These are phyloP conservation scores for Arctia plantaginis DNA, from an alignment of 2,888 invertebrate genomes.

Conservation along the genomic window DNA sequence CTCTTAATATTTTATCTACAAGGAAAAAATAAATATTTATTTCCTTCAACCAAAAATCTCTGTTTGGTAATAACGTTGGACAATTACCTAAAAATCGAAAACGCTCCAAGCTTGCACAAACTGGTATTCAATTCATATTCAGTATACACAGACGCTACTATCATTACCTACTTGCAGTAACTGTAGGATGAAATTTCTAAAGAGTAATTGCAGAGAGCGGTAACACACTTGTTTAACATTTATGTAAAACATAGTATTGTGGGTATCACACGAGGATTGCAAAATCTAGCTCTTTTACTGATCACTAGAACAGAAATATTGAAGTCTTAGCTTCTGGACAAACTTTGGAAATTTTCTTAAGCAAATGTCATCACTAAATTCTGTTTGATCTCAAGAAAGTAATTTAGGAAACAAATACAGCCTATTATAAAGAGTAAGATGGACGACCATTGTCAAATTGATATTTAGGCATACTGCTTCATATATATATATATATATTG, in stretches of 20 bases:
- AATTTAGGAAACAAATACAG: too few species aligned
- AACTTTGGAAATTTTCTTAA: too few species aligned
- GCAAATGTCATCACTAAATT: too few species aligned
- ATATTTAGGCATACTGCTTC: too few species aligned
- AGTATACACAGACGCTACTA: background rate
- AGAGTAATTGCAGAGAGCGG: background rate
- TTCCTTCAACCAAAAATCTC: background rate
- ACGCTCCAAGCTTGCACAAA: background rate
- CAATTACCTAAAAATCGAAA: background rate
- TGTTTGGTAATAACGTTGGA: background rate
- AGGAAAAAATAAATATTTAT: slow-evolving; percentile 2
- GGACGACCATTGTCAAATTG: too few species aligned
- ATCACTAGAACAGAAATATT: too few species aligned
- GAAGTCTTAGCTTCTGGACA: too few species aligned
- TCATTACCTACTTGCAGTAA: background rate
- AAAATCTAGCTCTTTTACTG: too few species aligned
- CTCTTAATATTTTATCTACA: slow-evolving; percentile 34
- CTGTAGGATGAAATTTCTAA: background rate
- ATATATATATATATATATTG: too few species aligned
- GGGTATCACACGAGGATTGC: background rate
- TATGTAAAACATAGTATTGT: background rate
- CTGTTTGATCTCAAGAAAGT: too few species aligned
- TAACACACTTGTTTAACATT: background rate
- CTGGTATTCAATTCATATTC: background rate
- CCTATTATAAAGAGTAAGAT: too few species aligned